Evolutionary conservation across 2,113 vertebrate species (phyloP).

Genomic region (Onychostoma macrolepis): DNA sequence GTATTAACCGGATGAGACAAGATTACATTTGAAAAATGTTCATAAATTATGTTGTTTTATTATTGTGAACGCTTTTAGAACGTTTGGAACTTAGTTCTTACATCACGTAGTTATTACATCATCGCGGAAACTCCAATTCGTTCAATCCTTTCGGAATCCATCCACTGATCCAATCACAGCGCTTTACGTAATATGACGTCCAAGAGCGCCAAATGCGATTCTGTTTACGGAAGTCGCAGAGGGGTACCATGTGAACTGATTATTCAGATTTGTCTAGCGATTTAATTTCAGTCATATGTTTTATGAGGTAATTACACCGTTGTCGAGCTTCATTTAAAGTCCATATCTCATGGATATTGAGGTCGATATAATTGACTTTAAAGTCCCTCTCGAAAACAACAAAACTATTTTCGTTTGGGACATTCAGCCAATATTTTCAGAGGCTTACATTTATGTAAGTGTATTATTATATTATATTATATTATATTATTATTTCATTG

Average conservation of each 20-base stretch:
- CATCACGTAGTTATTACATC: not conserved
- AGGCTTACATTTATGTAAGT: conserved; percentile 71
- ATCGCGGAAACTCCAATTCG: not conserved
- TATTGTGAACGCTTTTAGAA: not conserved
- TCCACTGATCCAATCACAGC: conserved; percentile 25
- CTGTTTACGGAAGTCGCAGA: conserved; percentile 39
- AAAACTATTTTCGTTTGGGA: conserved; percentile 81
- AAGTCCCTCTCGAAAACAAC: conserved; percentile 69
- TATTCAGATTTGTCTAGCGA: too few relatives aligned
- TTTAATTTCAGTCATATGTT: not conserved
- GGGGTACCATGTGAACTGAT: rapidly evolving
- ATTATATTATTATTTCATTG: too few relatives aligned
- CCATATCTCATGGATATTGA: conserved; percentile 55
- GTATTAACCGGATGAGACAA: not conserved
- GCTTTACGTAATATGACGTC: conserved; percentile 6
- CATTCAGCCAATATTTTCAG: conserved; percentile 61
- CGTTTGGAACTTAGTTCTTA: not conserved
- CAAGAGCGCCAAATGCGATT: conserved; percentile 26
- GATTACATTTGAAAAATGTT: not conserved
- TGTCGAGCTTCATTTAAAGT: not conserved
- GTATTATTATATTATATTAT: not conserved
- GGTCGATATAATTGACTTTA: conserved; percentile 76
- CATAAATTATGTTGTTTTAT: not conserved
- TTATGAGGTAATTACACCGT: not conserved
- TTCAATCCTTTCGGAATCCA: not conserved